Percentiles rank a stretch among this genome's conserved stretches.
These are phyloP conservation scores for Scleropages formosus DNA, from an alignment of 2,797 vertebrate species.

Conservation along the genomic window DNA sequence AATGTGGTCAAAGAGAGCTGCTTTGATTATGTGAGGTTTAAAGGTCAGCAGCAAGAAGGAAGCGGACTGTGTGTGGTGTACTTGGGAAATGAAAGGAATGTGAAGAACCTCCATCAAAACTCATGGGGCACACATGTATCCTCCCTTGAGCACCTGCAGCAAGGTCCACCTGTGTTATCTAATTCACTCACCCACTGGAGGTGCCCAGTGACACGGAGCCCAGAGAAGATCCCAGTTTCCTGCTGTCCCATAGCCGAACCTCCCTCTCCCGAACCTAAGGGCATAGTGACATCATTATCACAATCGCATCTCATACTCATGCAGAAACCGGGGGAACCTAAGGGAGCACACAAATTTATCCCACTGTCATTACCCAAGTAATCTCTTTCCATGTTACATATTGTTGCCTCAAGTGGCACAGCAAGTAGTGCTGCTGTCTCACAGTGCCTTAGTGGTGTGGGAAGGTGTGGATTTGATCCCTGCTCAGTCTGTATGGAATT, in stretches of 20 bases:
- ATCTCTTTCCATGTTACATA: too few species aligned
- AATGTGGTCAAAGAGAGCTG: too few species aligned
- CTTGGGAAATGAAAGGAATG: conserved; percentile 55
- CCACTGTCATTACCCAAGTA: too few species aligned
- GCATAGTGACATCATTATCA: conserved; percentile 21
- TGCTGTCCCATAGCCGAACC: conserved; percentile 86
- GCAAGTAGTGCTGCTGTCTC: too few species aligned
- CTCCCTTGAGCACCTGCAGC: neutral
- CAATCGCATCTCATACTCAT: neutral
- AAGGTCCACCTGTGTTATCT: neutral
- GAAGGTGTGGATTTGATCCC: too few species aligned
- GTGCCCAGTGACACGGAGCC: conserved; percentile 73
- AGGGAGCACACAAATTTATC: neutral
- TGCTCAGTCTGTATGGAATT: too few species aligned
- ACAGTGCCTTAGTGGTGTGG: too few species aligned
- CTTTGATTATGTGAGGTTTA: neutral
- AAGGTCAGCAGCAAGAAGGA: conserved; percentile 13
- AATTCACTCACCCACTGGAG: conserved; percentile 79
- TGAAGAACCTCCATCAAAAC: conserved; percentile 40
- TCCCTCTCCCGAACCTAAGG: conserved; percentile 82
- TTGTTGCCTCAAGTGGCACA: too few species aligned
- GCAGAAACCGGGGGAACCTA: neutral
- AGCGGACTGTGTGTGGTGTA: neutral
- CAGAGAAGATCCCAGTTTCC: conserved; percentile 69
- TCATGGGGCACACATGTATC: conserved; percentile 40